Evolutionary conservation across 2,888 invertebrate species (phyloP).

Genomic region (Cataglyphis altisquamis): DNA sequence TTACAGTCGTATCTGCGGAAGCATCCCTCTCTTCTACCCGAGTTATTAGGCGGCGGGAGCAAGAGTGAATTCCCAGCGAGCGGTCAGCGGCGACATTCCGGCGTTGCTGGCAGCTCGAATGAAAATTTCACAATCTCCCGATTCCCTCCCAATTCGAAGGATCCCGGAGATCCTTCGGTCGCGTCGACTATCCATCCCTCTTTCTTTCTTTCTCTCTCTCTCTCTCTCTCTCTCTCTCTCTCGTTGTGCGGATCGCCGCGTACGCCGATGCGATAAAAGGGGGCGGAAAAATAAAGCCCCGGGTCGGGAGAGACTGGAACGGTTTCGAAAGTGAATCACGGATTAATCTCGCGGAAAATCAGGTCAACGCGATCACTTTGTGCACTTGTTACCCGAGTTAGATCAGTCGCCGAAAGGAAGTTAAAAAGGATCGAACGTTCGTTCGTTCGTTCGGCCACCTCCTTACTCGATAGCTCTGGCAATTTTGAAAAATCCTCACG

Average conservation of each 20-base stretch:
- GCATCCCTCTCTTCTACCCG: conserved; percentile 63
- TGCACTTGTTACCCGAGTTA: conserved; percentile 43
- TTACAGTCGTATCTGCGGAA: conserved; percentile 57
- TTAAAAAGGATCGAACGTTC: conserved; percentile 5
- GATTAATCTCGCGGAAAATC: conserved; percentile 72
- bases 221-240: neutral
- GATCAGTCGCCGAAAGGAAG: conserved; percentile 45
- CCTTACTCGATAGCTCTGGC: neutral
- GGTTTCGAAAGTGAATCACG: conserved; percentile 60
- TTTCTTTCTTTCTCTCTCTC: neutral
- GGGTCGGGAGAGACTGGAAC: conserved; percentile 12
- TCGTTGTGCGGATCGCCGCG: conserved; percentile 35
- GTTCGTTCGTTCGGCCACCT: neutral
- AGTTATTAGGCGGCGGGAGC: conserved; percentile 67
- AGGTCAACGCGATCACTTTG: conserved; percentile 57
- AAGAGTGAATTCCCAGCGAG: conserved; percentile 55
- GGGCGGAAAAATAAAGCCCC: conserved; percentile 44
- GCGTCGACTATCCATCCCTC: conserved; percentile 22
- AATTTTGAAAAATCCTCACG: neutral
- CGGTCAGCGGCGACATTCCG: conserved; percentile 74
- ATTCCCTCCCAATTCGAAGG: conserved; percentile 59
- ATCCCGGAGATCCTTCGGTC: conserved; percentile 62
- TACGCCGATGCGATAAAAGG: conserved; percentile 52
- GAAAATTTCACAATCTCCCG: conserved; percentile 77
- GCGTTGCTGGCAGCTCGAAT: conserved; percentile 70